Evolutionary conservation across 2,113 vertebrate genomes (phyloP), one percentile per base, ranked within the genome.

Genomic region (Callocephalon fimbriatum): DNA sequence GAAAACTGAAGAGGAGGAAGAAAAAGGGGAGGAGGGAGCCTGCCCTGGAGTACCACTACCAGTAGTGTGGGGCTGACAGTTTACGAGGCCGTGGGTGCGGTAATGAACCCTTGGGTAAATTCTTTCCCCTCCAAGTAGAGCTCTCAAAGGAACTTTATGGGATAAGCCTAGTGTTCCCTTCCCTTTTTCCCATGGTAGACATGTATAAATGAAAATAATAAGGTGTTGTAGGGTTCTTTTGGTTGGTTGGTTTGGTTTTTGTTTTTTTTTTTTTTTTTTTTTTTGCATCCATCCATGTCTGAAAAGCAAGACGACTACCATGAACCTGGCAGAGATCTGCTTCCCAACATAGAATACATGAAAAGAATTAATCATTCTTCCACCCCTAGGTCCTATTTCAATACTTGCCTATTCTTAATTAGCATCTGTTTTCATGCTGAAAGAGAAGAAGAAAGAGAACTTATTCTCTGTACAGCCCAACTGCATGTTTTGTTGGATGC

Each of bases 111-210:
- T 2, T 54, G 44, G 8, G 22, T n/a, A 93, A 50, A 71, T 18
- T 6, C 26, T 73, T 38, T 40, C 26, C 9, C n/a, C 12, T 37
- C 14, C 44, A 45, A 6, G 14, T 0, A 70, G 38, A 63, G 21
- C 6, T 70, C 37, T 80, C 22, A 58, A 62, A 74, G 0, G 4
- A 35, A 15, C 12, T 2, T 23, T 6, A 32, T 15, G 0, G 1
- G 42, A 29, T 15, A 63, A 53, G 7, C 5, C 8, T 45, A 1
- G 0, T 3, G 5, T 29, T 58, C 8, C 13, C 1, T 0, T n/a
- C 21, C 32, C 13, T 58, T 78, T 79, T 50, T 9, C 22, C 27
- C 42, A 31, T 0, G 2, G 15, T 2, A 63, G 20, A 8, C 8
- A 5, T 3, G 8, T 16, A 22, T 9, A 80, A 92, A 86, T 15